Conservation (phyloP, 2,113 vertebrate genomes). For the Thalassarche chlororhynchos region DNA sequence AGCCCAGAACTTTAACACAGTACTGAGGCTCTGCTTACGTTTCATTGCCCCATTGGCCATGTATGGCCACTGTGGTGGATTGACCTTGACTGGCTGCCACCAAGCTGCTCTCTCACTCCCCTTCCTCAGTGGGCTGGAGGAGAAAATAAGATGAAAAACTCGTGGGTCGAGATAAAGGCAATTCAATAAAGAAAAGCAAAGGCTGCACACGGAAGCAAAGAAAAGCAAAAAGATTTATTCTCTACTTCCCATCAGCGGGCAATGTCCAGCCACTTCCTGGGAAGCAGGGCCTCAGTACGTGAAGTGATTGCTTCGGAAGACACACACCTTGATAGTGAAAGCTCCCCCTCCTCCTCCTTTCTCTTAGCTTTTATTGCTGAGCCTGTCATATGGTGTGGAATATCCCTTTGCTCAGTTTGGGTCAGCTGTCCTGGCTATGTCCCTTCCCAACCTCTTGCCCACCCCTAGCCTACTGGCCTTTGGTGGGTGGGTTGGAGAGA, state of each 20-base stretch:
- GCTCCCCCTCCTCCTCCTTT: neutral
- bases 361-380: neutral
- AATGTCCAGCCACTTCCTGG: neutral
- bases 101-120: neutral
- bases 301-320: neutral
- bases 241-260: neutral
- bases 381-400: neutral
- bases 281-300: neutral
- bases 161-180: neutral
- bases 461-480: neutral
- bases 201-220: neutral
- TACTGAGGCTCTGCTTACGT: neutral
- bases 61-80: neutral
- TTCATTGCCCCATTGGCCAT: neutral
- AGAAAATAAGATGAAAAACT: neutral
- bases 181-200: neutral
- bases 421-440: neutral
- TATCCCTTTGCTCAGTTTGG: neutral
- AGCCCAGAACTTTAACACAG: neutral
- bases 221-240: neutral
- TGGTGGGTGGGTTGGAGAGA: neutral
- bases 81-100: neutral
- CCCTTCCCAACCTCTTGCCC: neutral
- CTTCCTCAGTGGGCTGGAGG: neutral
- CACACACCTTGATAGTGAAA: neutral